A percentile compares a stretch with the other conserved stretches of the same genome.
These are phyloP conservation scores for Ammodytes marinus DNA, from an alignment of 2,113 vertebrate species.

Conservation along the genomic window DNA sequence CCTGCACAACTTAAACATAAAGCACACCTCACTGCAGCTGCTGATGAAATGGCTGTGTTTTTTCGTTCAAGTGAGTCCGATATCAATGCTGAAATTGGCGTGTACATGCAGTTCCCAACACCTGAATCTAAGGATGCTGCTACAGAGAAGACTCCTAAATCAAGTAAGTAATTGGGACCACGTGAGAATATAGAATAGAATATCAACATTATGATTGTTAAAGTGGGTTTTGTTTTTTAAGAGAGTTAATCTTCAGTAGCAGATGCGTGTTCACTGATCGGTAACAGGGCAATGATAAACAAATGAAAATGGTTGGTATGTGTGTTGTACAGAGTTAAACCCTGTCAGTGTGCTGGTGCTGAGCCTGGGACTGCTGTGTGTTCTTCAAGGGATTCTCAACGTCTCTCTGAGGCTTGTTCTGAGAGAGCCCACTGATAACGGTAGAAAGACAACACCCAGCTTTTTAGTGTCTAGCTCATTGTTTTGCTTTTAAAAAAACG, in stretches of 20 bases:
- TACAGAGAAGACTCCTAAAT: not conserved
- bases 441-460: not conserved
- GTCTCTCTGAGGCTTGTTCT: conserved; percentile 45
- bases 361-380: conserved; percentile 55
- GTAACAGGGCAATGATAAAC: not conserved
- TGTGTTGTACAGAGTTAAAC: conserved; percentile 22
- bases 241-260: not conserved
- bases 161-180: not conserved
- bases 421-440: not conserved
- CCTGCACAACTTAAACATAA: no score
- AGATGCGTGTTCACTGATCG: not conserved
- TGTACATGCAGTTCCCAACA: conserved; percentile 34
- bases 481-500: not conserved
- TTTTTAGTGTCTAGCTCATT: not conserved
- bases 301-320: not conserved
- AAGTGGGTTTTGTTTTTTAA: no score
- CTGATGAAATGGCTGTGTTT: conserved; percentile 27
- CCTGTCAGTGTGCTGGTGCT: conserved; percentile 24
- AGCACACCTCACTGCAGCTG: not conserved
- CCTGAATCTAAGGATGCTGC: not conserved
- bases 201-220: not conserved
- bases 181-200: not conserved
- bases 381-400: conserved; percentile 62
- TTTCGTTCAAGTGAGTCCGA: not conserved
- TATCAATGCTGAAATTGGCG: not conserved